Conservation (phyloP, 64 coral and sea anemone genomes). For the Stichodactyla mertensii region DNA sequence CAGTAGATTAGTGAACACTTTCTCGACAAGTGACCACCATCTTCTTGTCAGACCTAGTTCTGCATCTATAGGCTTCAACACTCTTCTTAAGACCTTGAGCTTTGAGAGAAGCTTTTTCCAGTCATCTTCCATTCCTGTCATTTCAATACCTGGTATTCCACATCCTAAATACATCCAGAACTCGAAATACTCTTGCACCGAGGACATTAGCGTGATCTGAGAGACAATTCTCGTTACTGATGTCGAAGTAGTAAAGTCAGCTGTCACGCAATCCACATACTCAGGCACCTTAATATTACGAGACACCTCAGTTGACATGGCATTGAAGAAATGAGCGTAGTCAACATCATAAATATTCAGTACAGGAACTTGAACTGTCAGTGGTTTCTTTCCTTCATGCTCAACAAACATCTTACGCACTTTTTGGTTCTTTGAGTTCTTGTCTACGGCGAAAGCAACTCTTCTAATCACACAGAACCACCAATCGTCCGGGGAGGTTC, state of each 20-base stretch:
- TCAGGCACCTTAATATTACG: constrained; percentile 66
- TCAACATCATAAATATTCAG: constrained; percentile 31
- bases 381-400: constrained; percentile 63
- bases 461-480: constrained; percentile 64
- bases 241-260: constrained; percentile 59
- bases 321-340: constrained; percentile 65
- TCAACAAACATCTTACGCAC: constrained; percentile 70
- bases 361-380: constrained; percentile 12
- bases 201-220: constrained; percentile 74
- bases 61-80: constrained; percentile 35
- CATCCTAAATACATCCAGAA: background rate
- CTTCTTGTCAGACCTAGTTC: constrained; percentile 13
- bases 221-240: constrained; percentile 73
- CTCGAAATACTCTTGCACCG: constrained; percentile 53
- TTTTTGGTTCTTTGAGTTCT: constrained; percentile 29
- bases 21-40: constrained; percentile 29
- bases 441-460: constrained; percentile 53
- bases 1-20: constrained; percentile 34
- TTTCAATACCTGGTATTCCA: constrained; percentile 66
- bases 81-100: constrained; percentile 2
- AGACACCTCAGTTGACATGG: constrained; percentile 38
- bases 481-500: constrained; percentile 86
- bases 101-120: constrained; percentile 44
- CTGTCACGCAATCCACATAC: constrained; percentile 69
- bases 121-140: constrained; percentile 45